Evolutionary conservation across 2,888 invertebrate genomes (phyloP).

Genomic region (Linnaemya vulpina): DNA sequence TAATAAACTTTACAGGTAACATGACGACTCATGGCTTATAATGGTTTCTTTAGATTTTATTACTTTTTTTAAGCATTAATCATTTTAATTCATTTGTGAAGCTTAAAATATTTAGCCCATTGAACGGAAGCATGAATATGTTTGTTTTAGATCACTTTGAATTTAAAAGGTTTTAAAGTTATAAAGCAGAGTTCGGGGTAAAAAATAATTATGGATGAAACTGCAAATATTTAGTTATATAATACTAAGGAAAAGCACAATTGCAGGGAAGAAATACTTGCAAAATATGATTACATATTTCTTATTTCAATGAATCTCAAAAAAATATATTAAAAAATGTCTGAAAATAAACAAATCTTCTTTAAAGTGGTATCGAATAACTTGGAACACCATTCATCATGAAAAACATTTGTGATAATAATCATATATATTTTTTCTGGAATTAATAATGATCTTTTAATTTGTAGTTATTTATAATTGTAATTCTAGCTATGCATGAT

Average conservation of each 20-base stretch:
- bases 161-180: neutral
- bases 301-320: no score
- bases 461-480: no score
- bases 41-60: neutral
- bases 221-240: neutral
- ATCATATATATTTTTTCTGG: no score
- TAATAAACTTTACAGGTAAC: slow-evolving; percentile 2
- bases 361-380: no score
- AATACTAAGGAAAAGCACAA: neutral
- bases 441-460: no score
- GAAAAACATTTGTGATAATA: no score
- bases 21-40: slow-evolving; percentile 24
- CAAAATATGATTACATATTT: no score
- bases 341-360: no score
- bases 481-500: no score
- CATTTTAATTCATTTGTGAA: neutral
- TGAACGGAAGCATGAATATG: slow-evolving; percentile 10
- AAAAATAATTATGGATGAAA: slow-evolving; percentile 10
- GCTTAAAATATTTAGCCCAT: slow-evolving; percentile 17
- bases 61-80: slow-evolving; percentile 27
- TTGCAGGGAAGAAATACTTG: neutral
- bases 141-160: slow-evolving; percentile 15
- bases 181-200: no score
- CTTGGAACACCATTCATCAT: no score
- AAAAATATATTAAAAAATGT: no score